Percentiles rank a stretch among this genome's conserved stretches.
Conservation (phyloP, 1,140 invertebrate species). For the Vanessa atalanta region DNA sequence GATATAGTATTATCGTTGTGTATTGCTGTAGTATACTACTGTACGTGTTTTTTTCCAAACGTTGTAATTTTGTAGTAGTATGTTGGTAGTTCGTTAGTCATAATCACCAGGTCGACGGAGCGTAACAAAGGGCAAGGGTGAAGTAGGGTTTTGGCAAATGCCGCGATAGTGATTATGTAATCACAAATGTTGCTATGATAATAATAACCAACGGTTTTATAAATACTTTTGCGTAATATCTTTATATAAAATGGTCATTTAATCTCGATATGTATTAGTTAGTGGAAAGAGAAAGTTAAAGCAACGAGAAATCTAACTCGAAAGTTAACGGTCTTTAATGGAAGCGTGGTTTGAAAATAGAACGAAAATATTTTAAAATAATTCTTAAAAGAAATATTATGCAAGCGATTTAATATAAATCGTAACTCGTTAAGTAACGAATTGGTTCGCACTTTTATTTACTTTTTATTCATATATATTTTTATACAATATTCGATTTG, state of each 20-base stretch:
- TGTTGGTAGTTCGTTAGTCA: not conserved
- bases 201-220: not conserved
- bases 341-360: conserved; percentile 20
- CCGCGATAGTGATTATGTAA: not conserved
- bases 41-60: not conserved
- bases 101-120: conserved; percentile 12
- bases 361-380: conserved; percentile 2
- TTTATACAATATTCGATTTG: too few species aligned
- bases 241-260: conserved; percentile 3
- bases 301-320: conserved; percentile 25
- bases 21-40: not conserved
- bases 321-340: conserved; percentile 29
- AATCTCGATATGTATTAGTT: conserved; percentile 9
- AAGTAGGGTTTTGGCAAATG: conserved; percentile 23
- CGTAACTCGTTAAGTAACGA: not conserved
- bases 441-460: not conserved
- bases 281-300: conserved; percentile 32
- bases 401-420: not conserved
- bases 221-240: not conserved
- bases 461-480: not conserved
- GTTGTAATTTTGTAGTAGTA: not conserved
- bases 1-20: too few species aligned
- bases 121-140: conserved; percentile 28
- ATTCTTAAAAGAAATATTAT: not conserved
- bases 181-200: not conserved